phyloP scores from a whole-genome alignment of 2,888 invertebrate genomes.

The Hipparchia sbordonii region DNA sequence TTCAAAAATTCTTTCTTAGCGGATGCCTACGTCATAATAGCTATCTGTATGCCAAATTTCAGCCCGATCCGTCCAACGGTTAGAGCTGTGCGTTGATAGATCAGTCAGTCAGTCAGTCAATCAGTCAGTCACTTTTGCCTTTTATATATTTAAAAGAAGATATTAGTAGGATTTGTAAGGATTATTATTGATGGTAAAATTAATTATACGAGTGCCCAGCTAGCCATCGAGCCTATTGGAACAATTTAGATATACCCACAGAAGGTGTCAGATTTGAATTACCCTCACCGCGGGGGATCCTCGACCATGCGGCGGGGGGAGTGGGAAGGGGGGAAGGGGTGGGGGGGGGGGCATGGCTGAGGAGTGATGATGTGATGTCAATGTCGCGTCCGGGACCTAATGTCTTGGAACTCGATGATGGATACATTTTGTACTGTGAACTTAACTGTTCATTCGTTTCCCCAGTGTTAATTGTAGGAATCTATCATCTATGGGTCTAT shows the following conservation, averaged over 20 bases:
- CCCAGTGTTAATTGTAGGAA: neutral
- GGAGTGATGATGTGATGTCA: constrained; percentile 16
- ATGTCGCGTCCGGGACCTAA: neutral
- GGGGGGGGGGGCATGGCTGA: too few relatives aligned
- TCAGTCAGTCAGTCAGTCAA: too few relatives aligned
- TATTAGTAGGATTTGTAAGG: too few relatives aligned
- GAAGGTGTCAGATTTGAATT: constrained; percentile 26
- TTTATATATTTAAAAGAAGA: too few relatives aligned
- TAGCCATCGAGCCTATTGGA: neutral
- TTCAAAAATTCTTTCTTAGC: too few relatives aligned
- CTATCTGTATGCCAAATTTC: too few relatives aligned
- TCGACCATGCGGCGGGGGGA: neutral
- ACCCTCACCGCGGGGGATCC: constrained; percentile 23
- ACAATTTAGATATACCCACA: constrained; percentile 8
- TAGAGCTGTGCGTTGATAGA: too few relatives aligned
- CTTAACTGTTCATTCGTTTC: constrained; percentile 8
- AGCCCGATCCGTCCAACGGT: too few relatives aligned
- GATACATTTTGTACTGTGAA: constrained; percentile 1
- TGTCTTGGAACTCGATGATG: constrained; percentile 10
- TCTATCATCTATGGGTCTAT: neutral
- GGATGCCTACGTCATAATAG: too few relatives aligned
- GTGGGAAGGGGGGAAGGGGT: neutral
- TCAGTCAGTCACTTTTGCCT: too few relatives aligned
- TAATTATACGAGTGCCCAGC: neutral
- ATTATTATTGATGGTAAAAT: neutral